Evolutionary conservation across 2,113 vertebrate species (phyloP), one percentile per base, ranked within the genome.

Genomic region (Mugil cephalus): DNA sequence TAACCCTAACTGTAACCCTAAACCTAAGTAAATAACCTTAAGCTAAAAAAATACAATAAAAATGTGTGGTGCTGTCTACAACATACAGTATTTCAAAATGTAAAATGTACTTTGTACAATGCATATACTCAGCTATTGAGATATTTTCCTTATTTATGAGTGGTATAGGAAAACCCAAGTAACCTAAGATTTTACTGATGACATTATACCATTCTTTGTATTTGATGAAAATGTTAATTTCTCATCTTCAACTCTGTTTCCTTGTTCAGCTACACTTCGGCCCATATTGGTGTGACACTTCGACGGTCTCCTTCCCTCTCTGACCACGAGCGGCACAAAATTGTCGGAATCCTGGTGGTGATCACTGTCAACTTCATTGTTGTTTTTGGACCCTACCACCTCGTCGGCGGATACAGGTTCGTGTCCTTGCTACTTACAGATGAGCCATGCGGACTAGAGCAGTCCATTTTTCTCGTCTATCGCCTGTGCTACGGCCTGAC

Each of bases 381-480:
- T 1, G 89, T 94, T 43, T 94, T 95, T 6, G 94, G 93, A 43
- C 93, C 93, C 7, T 95, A 95, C 79, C 94, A 95, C 79, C 85
- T 94, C 0, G 91, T 94, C 36, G 92, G 92, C 0, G 90, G 90
- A 7, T 95, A 94, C 82, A 92, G 93, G 60, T 94, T 94, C 40
- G 82, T 91, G 48, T 91, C 84, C 14, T 45, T 93, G 77, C 91
- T 95, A 69, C 76, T 89, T 40, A 89, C 90, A 0, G 78, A 89
- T 6, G 85, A 93, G 65, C 90, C 85, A 0, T 95, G 93, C 19
- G 48, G 43, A 3, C n/a, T 93, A 34, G 93, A 95, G 67, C 83
- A 40, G 12, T 90, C 93, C 0, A 86, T 95, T 58, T 95, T 94
- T 80, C 85, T 93, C 7, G 42, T 78, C 58, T 94, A 94, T 55